A percentile compares a stretch with the other conserved stretches of the same genome.
These are phyloP conservation scores for Drosophila saltans DNA, from an alignment of 1,140 invertebrate genomes.

Conservation along the genomic window DNA sequence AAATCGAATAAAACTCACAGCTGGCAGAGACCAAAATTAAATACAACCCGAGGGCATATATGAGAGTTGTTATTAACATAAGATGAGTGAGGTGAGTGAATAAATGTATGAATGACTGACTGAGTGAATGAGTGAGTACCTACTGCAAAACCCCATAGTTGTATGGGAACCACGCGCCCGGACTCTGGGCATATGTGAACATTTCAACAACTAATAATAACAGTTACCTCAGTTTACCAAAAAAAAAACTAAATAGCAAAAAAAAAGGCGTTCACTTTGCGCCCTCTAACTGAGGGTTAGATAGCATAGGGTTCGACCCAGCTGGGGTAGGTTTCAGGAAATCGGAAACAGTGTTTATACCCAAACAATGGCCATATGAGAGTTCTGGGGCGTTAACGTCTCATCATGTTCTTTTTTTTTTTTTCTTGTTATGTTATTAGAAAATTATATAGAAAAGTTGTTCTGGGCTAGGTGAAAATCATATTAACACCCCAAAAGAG, in stretches of 20 bases:
- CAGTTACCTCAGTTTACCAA: slow-evolving; percentile 59
- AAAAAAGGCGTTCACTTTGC: slow-evolving; percentile 58
- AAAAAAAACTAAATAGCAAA: background rate
- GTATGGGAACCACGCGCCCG: slow-evolving; percentile 68
- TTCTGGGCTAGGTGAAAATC: slow-evolving; percentile 54
- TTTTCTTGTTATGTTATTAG: slow-evolving; percentile 43
- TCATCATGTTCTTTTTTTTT: slow-evolving; percentile 33
- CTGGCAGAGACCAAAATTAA: slow-evolving; percentile 63
- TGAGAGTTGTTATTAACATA: slow-evolving; percentile 64
- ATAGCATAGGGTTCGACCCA: slow-evolving; percentile 39
- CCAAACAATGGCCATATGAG: slow-evolving; percentile 63
- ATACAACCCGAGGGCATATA: slow-evolving; percentile 42
- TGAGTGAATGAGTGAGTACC: slow-evolving; percentile 24
- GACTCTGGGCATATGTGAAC: slow-evolving; percentile 40
- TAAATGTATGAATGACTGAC: background rate
- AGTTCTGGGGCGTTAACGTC: slow-evolving; percentile 27
- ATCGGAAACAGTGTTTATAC: slow-evolving; percentile 74
- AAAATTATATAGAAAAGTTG: slow-evolving; percentile 59
- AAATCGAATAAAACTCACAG: slow-evolving; percentile 80
- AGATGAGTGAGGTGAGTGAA: slow-evolving; percentile 17
- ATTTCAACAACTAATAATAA: slow-evolving; percentile 65
- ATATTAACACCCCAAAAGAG: slow-evolving; percentile 59
- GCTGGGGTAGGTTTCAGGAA: slow-evolving; percentile 31
- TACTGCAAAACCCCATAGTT: slow-evolving; percentile 38
- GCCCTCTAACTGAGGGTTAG: slow-evolving; percentile 65